Conservation (phyloP, 92 coral and sea anemone species). For the Porites rus region DNA sequence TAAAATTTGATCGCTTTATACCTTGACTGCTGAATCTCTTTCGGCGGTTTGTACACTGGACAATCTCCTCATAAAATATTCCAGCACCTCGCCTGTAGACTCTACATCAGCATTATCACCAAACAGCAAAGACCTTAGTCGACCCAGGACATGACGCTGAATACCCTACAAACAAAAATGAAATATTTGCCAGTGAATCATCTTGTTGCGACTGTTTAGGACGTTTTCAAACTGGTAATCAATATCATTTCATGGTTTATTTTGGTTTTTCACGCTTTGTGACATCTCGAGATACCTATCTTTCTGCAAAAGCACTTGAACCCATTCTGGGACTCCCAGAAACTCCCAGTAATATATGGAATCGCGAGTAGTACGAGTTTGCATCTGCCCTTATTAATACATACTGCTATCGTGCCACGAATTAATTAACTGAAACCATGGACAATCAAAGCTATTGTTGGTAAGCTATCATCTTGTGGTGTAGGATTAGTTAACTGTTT, state of each 20-base stretch:
- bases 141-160: constrained; percentile 85
- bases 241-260: neutral
- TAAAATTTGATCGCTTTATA: neutral
- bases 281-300: too few species aligned
- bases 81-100: constrained; percentile 92
- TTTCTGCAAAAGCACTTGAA: too few species aligned
- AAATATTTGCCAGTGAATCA: neutral
- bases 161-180: constrained; percentile 70
- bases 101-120: constrained; percentile 85
- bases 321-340: too few species aligned
- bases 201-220: neutral
- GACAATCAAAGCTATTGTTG: too few species aligned
- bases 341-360: too few species aligned
- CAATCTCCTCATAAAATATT: constrained; percentile 93
- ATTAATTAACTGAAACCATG: too few species aligned
- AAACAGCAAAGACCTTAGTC: constrained; percentile 83
- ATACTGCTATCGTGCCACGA: too few species aligned
- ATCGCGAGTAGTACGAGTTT: too few species aligned
- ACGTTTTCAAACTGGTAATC: neutral
- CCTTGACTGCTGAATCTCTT: constrained; percentile 94
- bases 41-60: constrained; percentile 87
- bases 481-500: too few species aligned
- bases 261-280: too few species aligned
- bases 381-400: too few species aligned
- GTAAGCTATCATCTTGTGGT: too few species aligned